Base-by-base conservation (phyloP, 1,140 invertebrate species). In the Cherax quadricarinatus region DNA sequence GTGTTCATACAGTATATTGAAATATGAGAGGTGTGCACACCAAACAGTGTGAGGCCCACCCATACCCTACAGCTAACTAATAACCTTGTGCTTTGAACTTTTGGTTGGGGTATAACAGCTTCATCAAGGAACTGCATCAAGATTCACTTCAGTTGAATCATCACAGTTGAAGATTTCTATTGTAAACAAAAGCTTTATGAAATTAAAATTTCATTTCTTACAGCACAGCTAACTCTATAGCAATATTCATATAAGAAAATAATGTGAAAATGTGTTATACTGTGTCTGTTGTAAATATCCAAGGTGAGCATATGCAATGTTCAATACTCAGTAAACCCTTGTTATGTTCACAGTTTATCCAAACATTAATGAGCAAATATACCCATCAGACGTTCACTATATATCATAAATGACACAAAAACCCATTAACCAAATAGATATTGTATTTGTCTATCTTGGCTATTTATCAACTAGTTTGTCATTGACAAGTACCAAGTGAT, bases 61-160 rank as follows among this genome's bases (percentile, higher is more conserved):
- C 66, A 70, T 70, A 12, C 1, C 66, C 66, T 70, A 70, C 66
- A 70, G 14, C 66, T 70, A 70, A 70, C 66, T 70, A 70, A 70
- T 21, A 70, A 18, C 21, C 66, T 70, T 70, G 66, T 70, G 66
- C 66, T 70, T 70, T 70, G 66, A 70, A 70, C 66, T 70, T 70
- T 70, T 70, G 66, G 66, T 70, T 70, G 66, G 66, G 66, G 66
- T 70, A 70, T 18, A 70, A 70, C 66, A 70, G 66, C 66, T 70
- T 70, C 66, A 70, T 70, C 66, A 70, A 70, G 66, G 21, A 70
- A 70, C 66, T 18, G 21, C 6, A 70, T 70, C 66, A 16, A 70
- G 66, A 70, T 70, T 21, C 66, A 70, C 5, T 12, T 70, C 66
- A 70, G 66, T 70, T 70, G 66, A 70, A 70, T 70, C 66, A 70